A percentile compares a stretch with the other conserved stretches of the same genome.
These are phyloP conservation scores for Drosophila mercatorum DNA, from an alignment of 2,888 invertebrate genomes.

Conservation along the genomic window DNA sequence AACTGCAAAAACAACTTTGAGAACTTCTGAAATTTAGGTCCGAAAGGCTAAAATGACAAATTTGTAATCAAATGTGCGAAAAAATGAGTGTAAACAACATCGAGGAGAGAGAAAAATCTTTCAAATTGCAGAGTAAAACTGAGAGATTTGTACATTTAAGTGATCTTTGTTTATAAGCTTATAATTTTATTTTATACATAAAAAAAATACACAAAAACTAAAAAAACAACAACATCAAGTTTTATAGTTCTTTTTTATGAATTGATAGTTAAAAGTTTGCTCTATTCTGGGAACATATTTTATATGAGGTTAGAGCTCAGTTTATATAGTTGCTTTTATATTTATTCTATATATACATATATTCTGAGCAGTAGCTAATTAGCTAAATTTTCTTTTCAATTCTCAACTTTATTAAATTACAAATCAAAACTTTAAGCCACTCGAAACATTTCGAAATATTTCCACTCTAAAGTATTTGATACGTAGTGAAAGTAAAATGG, in stretches of 20 bases:
- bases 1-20: conserved; percentile 36
- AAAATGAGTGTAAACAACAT: conserved; percentile 57
- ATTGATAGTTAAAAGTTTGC: not conserved
- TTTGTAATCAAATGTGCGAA: conserved; percentile 41
- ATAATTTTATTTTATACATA: conserved; percentile 83
- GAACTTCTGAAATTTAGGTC: conserved; percentile 24
- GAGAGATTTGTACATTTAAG: conserved; percentile 84
- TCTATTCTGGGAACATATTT: too few species aligned
- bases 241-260: conserved; percentile 10
- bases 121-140: conserved; percentile 68
- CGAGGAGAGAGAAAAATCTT: conserved; percentile 70
- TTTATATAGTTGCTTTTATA: not conserved
- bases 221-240: conserved; percentile 25
- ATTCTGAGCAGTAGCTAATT: not conserved
- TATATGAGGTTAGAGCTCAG: too few species aligned
- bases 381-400: not conserved
- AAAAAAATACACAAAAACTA: conserved; percentile 67
- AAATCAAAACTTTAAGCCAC: not conserved
- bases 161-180: conserved; percentile 84
- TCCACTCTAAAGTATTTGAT: not conserved
- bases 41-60: conserved; percentile 36
- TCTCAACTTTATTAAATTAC: not conserved
- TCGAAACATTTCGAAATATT: not conserved
- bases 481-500: conserved; percentile 26
- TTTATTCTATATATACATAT: not conserved